Evolutionary conservation across 2,888 invertebrate species (phyloP).

Genomic region (Cheilosia vernalis): DNA sequence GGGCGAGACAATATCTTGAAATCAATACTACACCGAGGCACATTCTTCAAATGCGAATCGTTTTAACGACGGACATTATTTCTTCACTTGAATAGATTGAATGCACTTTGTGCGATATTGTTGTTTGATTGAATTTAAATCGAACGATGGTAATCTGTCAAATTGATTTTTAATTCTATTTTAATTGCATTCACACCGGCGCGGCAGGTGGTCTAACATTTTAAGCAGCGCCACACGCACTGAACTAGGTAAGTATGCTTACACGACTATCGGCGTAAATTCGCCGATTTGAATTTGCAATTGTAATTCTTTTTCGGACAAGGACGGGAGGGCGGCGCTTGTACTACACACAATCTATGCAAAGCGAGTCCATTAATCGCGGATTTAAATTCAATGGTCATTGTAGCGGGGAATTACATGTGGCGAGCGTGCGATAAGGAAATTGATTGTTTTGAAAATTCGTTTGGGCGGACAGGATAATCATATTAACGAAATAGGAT

Average conservation of each 20-base stretch:
- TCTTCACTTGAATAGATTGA: not conserved
- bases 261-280: not conserved
- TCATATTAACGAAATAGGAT: conserved; percentile 19
- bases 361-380: not conserved
- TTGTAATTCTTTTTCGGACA: not conserved
- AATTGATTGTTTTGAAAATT: conserved; percentile 35
- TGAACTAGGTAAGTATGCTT: not conserved
- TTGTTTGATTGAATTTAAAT: conserved; percentile 29
- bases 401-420: conserved; percentile 3
- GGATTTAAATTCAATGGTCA: not conserved
- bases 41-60: not conserved
- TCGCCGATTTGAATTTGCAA: not conserved
- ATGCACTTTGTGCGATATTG: conserved; percentile 17
- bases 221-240: not conserved
- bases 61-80: not conserved
- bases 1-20: not conserved
- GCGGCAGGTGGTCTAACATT: not conserved
- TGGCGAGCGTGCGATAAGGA: conserved; percentile 19
- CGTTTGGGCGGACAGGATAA: not conserved
- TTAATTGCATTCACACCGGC: conserved; percentile 27
- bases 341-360: not conserved
- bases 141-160: conserved; percentile 21
- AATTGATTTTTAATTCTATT: conserved; percentile 59
- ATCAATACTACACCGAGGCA: not conserved
- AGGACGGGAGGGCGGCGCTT: too few species aligned